Base-by-base conservation (phyloP, 2,888 invertebrate species). In the Eupithecia subfuscata region DNA sequence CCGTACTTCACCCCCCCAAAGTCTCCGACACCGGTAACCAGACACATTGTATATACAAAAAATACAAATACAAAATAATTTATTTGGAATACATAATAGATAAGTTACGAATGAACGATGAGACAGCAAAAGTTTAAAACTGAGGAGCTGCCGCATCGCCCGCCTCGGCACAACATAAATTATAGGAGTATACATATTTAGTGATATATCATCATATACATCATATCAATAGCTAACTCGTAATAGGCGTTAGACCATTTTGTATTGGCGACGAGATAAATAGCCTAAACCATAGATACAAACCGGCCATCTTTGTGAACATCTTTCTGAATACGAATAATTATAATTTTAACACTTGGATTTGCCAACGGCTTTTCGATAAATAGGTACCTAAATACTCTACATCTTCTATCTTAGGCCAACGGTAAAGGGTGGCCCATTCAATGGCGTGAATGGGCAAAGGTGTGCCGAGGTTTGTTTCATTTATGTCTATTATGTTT, bases 231-330 rank as follows among this genome's bases (percentile, higher is more conserved):
- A 30, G 30, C 2, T 30, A 30, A 30, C 30, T 2, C 30, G 30
- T 30, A 30, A 30, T 7, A 37, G 74, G 74, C 7, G 79, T 77
- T 37, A 48, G 30, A 70, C 56, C 69, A 70, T 79, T 78, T 76
- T 78, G 71, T 79, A 63, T 72, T 65, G 43, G 25, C 30, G 76
- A 75, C 78, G 77, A 76, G 79, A 82, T 78, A 75, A 81, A 81
- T 77, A 71, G 74, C 43, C 74, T 63, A 69, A 73, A 71, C 69
- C 75, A 74, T 69, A 69, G 69, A 67, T 71, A 78, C 77, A 76
- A 81, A 79, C 80, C 78, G 78, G 71, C 74, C 78, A 79, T 77
- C 60, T 80, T 79, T 76, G 48, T 75, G 74, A 69, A 69, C 48
- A 64, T 73, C n/a, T 37, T 37, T 22, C 65, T 25, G 8, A 52